Percentiles rank a stretch among this genome's conserved stretches.
phyloP scores from a whole-genome alignment of 2,113 vertebrate genomes.

The Crotalus helleri region DNA sequence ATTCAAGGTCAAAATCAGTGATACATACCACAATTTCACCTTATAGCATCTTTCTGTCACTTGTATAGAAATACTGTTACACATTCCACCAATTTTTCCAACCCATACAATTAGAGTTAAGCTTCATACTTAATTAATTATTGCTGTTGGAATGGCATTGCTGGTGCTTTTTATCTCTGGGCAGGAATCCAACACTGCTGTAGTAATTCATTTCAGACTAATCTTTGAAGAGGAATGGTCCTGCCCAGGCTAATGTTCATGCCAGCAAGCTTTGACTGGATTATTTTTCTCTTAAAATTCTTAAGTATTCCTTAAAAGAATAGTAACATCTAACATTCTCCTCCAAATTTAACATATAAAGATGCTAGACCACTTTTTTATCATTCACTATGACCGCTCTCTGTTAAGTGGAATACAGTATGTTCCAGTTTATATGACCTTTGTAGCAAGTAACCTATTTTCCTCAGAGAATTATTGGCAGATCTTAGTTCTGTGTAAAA shows the following conservation, averaged over 20 bases:
- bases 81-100: slow-evolving; percentile 32
- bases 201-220: slow-evolving; percentile 35
- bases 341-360: slow-evolving; percentile 15
- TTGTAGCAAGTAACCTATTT: neutral
- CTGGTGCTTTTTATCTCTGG: slow-evolving; percentile 47
- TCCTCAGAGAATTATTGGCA: neutral
- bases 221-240: slow-evolving; percentile 36
- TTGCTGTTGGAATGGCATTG: slow-evolving; percentile 36
- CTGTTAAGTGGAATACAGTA: neutral
- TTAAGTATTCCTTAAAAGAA: neutral
- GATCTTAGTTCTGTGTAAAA: neutral
- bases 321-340: slow-evolving; percentile 1
- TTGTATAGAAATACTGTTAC: neutral
- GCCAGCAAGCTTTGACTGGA: slow-evolving; percentile 5
- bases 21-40: neutral
- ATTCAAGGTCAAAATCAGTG: neutral
- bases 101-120: slow-evolving; percentile 30
- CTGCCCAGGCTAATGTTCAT: slow-evolving; percentile 6
- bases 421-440: neutral
- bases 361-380: neutral
- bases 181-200: slow-evolving; percentile 49
- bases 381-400: neutral
- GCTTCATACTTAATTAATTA: slow-evolving; percentile 36
- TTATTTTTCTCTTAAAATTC: slow-evolving; percentile 33
- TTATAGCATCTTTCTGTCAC: neutral